Evolutionary conservation across 2,888 invertebrate species (phyloP).

Genomic region (Aromia moschata): DNA sequence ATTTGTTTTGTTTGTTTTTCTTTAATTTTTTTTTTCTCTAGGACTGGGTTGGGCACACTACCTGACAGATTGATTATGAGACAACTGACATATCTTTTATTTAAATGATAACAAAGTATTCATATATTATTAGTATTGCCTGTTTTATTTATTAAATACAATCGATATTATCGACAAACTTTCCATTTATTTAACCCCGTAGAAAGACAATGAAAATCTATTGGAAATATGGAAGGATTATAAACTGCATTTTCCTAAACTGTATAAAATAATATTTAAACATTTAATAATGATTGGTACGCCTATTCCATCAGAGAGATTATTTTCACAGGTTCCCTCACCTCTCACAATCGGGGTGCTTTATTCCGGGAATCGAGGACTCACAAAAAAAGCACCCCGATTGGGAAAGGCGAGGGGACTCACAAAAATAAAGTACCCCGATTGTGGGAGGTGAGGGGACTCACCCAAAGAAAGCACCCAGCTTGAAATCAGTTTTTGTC

Average conservation of each 20-base stretch:
- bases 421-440: no score
- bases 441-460: neutral
- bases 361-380: no score
- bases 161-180: neutral
- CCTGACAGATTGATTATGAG: no score
- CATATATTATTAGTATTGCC: no score
- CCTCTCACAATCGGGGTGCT: no score
- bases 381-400: no score
- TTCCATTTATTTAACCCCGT: neutral
- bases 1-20: neutral
- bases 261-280: neutral
- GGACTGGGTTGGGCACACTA: no score
- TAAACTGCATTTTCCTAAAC: neutral
- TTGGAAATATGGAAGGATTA: neutral
- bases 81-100: no score
- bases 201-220: neutral
- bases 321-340: neutral
- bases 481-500: neutral
- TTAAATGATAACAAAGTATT: no score
- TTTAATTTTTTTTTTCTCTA: neutral
- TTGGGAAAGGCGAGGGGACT: neutral
- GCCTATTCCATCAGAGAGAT: neutral
- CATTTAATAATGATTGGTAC: neutral
- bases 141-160: no score
- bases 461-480: neutral